Evolutionary conservation across 2,113 vertebrate species (phyloP).

Genomic region (Mystacornis crossleyi): DNA sequence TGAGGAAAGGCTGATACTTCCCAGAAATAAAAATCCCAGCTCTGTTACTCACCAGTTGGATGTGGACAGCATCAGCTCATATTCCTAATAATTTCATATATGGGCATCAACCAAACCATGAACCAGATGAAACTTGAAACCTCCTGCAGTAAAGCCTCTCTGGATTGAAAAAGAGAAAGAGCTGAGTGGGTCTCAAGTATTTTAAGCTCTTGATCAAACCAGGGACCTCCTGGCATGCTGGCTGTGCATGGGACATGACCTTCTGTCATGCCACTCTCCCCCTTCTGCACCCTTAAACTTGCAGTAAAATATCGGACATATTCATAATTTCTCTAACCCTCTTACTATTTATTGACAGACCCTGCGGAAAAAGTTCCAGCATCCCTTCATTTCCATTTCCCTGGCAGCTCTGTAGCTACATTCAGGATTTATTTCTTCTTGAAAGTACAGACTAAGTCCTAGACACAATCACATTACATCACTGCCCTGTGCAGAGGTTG

Average conservation of each 20-base stretch:
- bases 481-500: neutral
- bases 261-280: neutral
- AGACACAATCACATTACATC: neutral
- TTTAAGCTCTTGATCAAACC: neutral
- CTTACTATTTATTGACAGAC: neutral
- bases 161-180: neutral
- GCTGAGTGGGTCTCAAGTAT: neutral
- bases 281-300: neutral
- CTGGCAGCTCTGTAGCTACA: neutral
- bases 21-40: slow-evolving; percentile 8
- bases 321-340: neutral
- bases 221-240: neutral
- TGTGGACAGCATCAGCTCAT: neutral
- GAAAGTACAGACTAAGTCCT: neutral
- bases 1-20: neutral
- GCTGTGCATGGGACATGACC: neutral
- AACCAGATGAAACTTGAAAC: neutral
- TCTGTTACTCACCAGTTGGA: slow-evolving; percentile 5
- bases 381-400: neutral
- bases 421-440: slow-evolving; percentile 40
- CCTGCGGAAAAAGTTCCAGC: neutral
- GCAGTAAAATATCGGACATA: neutral
- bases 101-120: neutral
- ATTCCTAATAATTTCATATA: slow-evolving; percentile 3
- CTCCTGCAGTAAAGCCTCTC: neutral